phyloP scores from a whole-genome alignment of 2,888 invertebrate genomes.

The Drosophila cognata region DNA sequence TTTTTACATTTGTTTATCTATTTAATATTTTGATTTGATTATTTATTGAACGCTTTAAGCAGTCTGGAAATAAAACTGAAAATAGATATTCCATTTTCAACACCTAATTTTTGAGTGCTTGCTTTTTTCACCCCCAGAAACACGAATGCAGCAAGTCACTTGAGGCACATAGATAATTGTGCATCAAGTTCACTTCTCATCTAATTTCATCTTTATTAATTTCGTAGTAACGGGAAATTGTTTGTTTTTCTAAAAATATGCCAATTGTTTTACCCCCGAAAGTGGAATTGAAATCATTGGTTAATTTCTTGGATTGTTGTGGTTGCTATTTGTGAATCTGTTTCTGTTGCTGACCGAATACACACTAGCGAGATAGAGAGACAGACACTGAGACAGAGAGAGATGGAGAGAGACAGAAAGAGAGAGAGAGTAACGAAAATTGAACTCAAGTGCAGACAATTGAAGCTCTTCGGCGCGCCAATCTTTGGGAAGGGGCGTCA shows the following conservation, averaged over 20 bases:
- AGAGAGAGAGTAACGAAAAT: conserved; percentile 55
- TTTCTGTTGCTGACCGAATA: conserved; percentile 44
- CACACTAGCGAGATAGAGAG: not conserved
- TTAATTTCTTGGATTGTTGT: not conserved
- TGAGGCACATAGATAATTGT: conserved; percentile 67
- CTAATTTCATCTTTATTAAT: conserved; percentile 72
- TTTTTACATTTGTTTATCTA: not conserved
- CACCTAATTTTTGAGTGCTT: not conserved
- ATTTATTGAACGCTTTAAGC: not conserved
- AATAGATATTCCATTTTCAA: not conserved
- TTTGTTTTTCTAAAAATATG: conserved; percentile 34
- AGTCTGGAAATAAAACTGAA: not conserved
- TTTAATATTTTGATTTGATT: not conserved
- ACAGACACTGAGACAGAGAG: not conserved
- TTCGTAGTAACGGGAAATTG: conserved; percentile 72
- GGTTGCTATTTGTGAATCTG: conserved; percentile 28
- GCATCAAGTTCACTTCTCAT: conserved; percentile 62
- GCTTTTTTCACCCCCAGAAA: not conserved
- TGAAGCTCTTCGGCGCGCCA: conserved; percentile 64
- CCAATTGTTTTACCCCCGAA: conserved; percentile 35
- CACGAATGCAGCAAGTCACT: conserved; percentile 2
- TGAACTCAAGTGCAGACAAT: conserved; percentile 81
- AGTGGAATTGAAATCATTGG: conserved; percentile 37
- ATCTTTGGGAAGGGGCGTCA: conserved; percentile 30
- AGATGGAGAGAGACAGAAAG: not conserved